Base-by-base conservation (phyloP, 2,888 invertebrate species). In the Volucella inflata region DNA sequence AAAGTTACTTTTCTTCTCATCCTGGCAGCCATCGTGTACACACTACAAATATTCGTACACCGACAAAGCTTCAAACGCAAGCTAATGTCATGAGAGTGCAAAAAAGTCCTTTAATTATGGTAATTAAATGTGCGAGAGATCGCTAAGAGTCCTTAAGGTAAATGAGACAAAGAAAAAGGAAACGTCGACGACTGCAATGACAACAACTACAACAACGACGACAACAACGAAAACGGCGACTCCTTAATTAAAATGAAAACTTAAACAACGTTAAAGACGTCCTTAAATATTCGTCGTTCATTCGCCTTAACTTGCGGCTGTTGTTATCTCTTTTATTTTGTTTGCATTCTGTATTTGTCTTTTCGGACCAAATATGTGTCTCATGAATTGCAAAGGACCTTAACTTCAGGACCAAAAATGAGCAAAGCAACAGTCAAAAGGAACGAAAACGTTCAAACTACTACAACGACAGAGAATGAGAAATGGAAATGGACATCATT, bases 71-170 rank as follows among this genome's bases (percentile, higher is more conserved):
- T 44, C 67, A 2, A 0, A 30, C 48, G 42, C 48, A 64, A 55
- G 10, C 16, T 16, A 57, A 62, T 48, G 30, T 65, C 48, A 46
- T 53, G 51, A 17, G 60, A 72, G 30, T 65, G 76, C 48, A 42
- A 78, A 77, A 64, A 79, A 83, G 72, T 60, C 72, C 72, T 83
- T 74, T 68, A 78, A 83, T 83, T 83, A 83, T 79, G 78, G 50
- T 79, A 83, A 83, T 83, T 83, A 83, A 83, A 78, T 83, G 83
- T 50, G 51, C 78, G 44, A 55, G 68, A 78, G 68, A 51, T 74
- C 62, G 55, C 64, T 57, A n/a, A 21, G 51, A 46, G 65, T 57
- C 36, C 55, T 51, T 74, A 21, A 21, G 55, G 59, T 68, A 48
- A 67, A 40, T 36, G 38, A 6, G 8, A 44, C 17, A 55, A 1